A percentile compares a stretch with the other conserved stretches of the same genome.
phyloP scores from a whole-genome alignment of 2,888 invertebrate genomes.

The Tipula confusa region DNA sequence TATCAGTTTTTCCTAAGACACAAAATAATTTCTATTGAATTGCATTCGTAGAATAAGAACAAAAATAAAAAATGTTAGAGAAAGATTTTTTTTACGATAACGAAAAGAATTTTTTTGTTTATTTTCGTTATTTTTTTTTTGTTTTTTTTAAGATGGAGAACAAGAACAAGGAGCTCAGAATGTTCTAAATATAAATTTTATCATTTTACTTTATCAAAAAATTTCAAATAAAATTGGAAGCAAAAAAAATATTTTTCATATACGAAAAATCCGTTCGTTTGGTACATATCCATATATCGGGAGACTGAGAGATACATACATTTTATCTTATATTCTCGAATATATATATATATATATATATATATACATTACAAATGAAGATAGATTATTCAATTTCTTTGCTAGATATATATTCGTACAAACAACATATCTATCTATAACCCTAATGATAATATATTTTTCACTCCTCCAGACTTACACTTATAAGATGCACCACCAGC shows the following conservation, averaged over 20 bases:
- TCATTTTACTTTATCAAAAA: neutral
- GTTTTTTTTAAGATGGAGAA: neutral
- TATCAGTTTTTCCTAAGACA: neutral
- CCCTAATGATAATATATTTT: neutral
- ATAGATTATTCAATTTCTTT: neutral
- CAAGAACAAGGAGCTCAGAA: neutral
- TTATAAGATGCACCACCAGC: neutral
- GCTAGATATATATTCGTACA: too few species aligned
- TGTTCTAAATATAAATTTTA: neutral
- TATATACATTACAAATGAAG: constrained; percentile 5
- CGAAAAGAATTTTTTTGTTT: neutral
- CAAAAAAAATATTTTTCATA: neutral
- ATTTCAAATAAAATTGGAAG: neutral
- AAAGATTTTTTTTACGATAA: neutral
- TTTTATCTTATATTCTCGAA: neutral
- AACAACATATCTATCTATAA: neutral
- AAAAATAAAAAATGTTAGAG: neutral
- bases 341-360: too few species aligned
- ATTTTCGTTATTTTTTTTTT: too few species aligned
- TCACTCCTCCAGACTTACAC: neutral
- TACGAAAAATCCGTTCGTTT: neutral
- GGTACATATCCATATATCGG: neutral
- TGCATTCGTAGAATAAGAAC: neutral
- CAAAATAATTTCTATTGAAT: constrained; percentile 10
- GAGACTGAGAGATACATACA: neutral